phyloP scores from a whole-genome alignment of 2,113 vertebrate species.

The Pygoscelis antarcticus region DNA sequence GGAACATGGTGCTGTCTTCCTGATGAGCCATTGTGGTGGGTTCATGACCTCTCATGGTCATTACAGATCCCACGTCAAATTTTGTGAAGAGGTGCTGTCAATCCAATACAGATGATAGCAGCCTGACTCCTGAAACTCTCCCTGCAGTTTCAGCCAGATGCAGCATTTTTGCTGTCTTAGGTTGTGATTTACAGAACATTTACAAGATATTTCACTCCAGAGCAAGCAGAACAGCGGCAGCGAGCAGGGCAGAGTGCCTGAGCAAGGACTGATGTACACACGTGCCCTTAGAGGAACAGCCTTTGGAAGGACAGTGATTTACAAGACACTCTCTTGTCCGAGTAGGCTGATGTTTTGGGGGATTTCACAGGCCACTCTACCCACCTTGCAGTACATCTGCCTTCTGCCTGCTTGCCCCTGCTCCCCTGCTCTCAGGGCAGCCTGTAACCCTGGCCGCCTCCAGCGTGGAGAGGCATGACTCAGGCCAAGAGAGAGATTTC shows the following conservation, averaged over 20 bases:
- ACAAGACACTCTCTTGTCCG: background rate
- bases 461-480: background rate
- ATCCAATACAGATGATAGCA: background rate
- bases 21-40: background rate
- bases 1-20: background rate
- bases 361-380: background rate
- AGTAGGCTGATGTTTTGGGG: accelerated
- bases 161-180: background rate
- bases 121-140: background rate
- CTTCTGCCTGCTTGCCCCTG: background rate
- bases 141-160: background rate
- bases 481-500: background rate
- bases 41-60: background rate
- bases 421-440: background rate
- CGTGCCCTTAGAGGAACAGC: background rate
- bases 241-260: background rate
- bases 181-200: conserved; percentile 20
- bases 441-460: background rate
- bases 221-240: background rate
- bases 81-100: background rate
- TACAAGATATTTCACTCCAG: background rate
- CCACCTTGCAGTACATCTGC: background rate
- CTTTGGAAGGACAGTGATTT: background rate
- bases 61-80: background rate
- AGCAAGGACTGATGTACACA: background rate